phyloP scores from a whole-genome alignment of 37 sponge, comb jelly and placozoan genomes.

The Ianthella basta region DNA sequence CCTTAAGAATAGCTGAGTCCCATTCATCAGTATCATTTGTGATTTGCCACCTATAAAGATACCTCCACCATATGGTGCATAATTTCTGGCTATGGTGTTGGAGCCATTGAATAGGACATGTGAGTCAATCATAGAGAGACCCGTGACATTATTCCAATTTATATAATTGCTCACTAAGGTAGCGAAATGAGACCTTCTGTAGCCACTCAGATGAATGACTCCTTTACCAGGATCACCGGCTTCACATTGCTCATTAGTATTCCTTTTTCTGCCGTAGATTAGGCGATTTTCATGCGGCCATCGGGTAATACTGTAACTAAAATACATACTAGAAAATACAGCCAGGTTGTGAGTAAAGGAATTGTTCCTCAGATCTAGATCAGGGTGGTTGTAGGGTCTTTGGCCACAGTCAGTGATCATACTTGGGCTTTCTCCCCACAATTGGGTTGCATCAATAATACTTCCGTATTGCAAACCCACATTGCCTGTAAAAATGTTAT shows the following conservation, averaged over 20 bases:
- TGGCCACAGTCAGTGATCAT: no score
- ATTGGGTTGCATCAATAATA: neutral
- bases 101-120: neutral
- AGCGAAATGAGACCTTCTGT: neutral
- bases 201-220: neutral
- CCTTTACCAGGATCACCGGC: neutral
- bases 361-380: no score
- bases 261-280: no score
- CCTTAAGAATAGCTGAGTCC: neutral
- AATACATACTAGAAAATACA: no score
- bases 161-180: neutral
- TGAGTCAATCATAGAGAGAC: neutral
- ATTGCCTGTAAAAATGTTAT: neutral
- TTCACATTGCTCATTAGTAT: no score
- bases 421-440: neutral
- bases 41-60: neutral
- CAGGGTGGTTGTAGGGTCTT: no score
- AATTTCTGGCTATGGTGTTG: neutral
- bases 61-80: neutral
- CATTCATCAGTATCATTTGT: neutral
- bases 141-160: neutral
- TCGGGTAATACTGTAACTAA: no score
- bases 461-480: constrained; percentile 1
- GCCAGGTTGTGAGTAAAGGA: no score
- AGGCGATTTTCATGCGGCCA: no score